Base-by-base conservation (phyloP, 1,140 invertebrate species). In the Zeugodacus cucurbitae region DNA sequence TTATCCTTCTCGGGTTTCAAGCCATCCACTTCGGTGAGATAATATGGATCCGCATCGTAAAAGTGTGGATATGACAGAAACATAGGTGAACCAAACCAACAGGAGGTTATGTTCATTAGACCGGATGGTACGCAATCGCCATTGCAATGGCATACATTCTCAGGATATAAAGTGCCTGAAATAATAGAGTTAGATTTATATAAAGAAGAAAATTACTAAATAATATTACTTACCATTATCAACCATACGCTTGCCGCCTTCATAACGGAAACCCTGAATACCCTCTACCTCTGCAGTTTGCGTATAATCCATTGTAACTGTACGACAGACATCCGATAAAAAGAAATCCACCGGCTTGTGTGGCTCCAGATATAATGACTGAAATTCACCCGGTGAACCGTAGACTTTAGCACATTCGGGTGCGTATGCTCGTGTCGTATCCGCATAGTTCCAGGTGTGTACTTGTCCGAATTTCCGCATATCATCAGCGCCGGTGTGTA, bases 1-100 rank as follows among this genome's bases (percentile, higher is more conserved):
- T 96, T 94, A 0, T 95, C 93, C 87, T 95, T 94, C 44, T 96
- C 93, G 0, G 98, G 97, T 0, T 94, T 90, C 94, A 98, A 94
- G 48, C 97, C 97, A 0, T 94, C 93, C 11, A 98, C 95, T 6
- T 94, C 92, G 0, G 96, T 89, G 3, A 91, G 89, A 78, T 97
- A 96, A 89, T 92, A 95, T 0, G 95, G 94, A 94, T 98, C 97
- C 0, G 96, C 97, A 88, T 96, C 93, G 90, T 96, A 96, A 94
- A 97, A 98, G 93, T 99, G 98, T 0, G 98, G 98, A 89, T 96
- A 96, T 11, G 97, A 97, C 29, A 97, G 94, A 90, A 96, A 97
- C 3, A 97, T 95, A 0, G 98, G 98, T 8, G 96, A 95, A n/a
- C 95, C 95, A 91, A 93, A 96, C 90, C 96, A 95, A 88, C 96